These are phyloP conservation scores for Drosophila ustulata DNA, from an alignment of 2,888 invertebrate species.

Conservation along the genomic window DNA sequence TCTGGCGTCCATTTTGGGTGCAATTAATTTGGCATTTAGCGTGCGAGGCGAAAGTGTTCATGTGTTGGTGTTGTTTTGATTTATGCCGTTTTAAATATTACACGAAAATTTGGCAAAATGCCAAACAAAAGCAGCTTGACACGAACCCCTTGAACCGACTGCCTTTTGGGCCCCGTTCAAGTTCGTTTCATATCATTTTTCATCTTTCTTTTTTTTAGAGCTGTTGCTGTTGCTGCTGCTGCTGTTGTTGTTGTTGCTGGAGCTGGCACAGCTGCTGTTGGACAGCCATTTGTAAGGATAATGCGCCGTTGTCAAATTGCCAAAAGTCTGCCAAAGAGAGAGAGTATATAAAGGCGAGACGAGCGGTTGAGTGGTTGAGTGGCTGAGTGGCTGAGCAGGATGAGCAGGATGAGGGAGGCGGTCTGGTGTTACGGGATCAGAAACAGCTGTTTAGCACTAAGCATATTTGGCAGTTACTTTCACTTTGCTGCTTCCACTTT, in stretches of 20 bases:
- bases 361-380: constrained; percentile 4
- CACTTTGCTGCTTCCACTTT: constrained; percentile 28
- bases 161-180: constrained; percentile 9
- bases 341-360: constrained; percentile 25
- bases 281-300: constrained; percentile 70
- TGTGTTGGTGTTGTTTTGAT: constrained; percentile 51
- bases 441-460: constrained; percentile 55
- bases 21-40: constrained; percentile 53
- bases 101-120: constrained; percentile 55
- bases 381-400: neutral
- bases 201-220: constrained; percentile 39
- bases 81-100: constrained; percentile 72
- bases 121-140: constrained; percentile 49
- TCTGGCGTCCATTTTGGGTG: constrained; percentile 45
- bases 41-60: constrained; percentile 5
- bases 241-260: constrained; percentile 6
- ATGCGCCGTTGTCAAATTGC: constrained; percentile 77
- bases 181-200: constrained; percentile 65
- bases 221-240: neutral
- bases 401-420: neutral
- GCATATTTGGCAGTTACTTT: constrained; percentile 55
- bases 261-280: constrained; percentile 55
- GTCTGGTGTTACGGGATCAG: constrained; percentile 19
- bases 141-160: constrained; percentile 16
- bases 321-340: constrained; percentile 41